Evolutionary conservation across 2,797 vertebrate genomes (phyloP).

Genomic region (Protonibea diacanthus): DNA sequence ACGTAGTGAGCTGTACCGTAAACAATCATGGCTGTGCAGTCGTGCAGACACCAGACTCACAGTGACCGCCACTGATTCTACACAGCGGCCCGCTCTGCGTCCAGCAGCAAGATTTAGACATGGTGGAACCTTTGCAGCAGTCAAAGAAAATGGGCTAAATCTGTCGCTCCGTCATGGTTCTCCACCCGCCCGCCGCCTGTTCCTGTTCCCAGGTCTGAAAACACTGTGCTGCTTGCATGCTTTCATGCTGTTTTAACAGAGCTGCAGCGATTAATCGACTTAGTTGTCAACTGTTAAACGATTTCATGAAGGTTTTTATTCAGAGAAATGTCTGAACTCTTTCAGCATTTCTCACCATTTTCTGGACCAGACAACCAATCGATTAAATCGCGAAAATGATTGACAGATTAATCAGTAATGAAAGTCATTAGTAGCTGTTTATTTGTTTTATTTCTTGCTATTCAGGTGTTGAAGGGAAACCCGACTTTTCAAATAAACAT

Average conservation of each 20-base stretch:
- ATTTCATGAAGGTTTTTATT: too few relatives aligned
- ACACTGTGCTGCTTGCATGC: not conserved
- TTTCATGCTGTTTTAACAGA: not conserved
- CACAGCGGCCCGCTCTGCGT: not conserved
- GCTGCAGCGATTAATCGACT: too few relatives aligned
- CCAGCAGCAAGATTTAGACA: not conserved
- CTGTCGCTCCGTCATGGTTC: conserved; percentile 2
- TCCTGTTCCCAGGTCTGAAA: not conserved
- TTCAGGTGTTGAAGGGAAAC: too few relatives aligned
- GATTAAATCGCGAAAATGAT: too few relatives aligned
- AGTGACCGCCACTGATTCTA: conserved; percentile 10
- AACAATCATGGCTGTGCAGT: conserved; percentile 5
- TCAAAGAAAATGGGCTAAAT: not conserved
- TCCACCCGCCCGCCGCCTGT: not conserved
- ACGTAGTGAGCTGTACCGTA: not conserved
- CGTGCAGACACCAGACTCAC: not conserved
- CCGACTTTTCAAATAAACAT: too few relatives aligned
- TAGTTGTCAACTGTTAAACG: too few relatives aligned
- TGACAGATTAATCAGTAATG: too few relatives aligned
- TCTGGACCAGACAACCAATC: too few relatives aligned
- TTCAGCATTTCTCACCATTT: too few relatives aligned
- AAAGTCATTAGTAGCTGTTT: too few relatives aligned
- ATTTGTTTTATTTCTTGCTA: too few relatives aligned
- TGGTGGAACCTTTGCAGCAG: conserved; percentile 11
- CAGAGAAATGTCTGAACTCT: too few relatives aligned